Percentiles rank a stretch among this genome's conserved stretches.
Evolutionary conservation across 2,888 invertebrate species (phyloP).

Genomic region (Ectropis crepuscularia): DNA sequence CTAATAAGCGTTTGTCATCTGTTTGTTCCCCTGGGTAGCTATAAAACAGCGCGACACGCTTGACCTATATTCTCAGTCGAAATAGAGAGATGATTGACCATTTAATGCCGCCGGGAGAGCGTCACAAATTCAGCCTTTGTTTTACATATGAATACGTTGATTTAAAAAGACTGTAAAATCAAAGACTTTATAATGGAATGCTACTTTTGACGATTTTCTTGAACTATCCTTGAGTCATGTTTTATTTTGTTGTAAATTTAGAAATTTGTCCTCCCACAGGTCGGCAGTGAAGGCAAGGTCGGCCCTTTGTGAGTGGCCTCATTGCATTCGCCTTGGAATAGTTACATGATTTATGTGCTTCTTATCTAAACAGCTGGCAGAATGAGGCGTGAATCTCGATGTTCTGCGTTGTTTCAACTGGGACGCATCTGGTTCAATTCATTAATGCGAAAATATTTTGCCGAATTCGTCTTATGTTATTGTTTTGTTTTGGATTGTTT

Average conservation of each 20-base stretch:
- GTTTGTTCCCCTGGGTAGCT: constrained; percentile 45
- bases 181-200: constrained; percentile 7
- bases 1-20: constrained; percentile 34
- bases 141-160: constrained; percentile 24
- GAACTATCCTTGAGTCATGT: constrained; percentile 15
- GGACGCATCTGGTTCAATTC: constrained; percentile 44
- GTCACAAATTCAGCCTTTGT: constrained; percentile 58
- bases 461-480: constrained; percentile 16
- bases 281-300: constrained; percentile 74
- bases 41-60: constrained; percentile 67
- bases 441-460: constrained; percentile 27
- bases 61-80: constrained; percentile 67
- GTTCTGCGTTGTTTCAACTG: constrained; percentile 45
- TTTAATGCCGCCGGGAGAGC: constrained; percentile 72
- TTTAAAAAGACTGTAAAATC: constrained; percentile 21
- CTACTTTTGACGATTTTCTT: constrained; percentile 1
- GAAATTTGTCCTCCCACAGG: constrained; percentile 67
- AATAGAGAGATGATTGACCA: constrained; percentile 73
- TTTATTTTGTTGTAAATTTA: constrained; percentile 33
- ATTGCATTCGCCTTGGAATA: constrained; percentile 81
- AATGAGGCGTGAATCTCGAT: constrained; percentile 57
- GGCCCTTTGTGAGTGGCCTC: constrained; percentile 79
- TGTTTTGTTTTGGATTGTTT: constrained; percentile 16
- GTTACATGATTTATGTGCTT: constrained; percentile 76
- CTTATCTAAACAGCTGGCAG: constrained; percentile 69